Conservation (phyloP, 2,888 invertebrate species). For the Rutpela maculata region DNA sequence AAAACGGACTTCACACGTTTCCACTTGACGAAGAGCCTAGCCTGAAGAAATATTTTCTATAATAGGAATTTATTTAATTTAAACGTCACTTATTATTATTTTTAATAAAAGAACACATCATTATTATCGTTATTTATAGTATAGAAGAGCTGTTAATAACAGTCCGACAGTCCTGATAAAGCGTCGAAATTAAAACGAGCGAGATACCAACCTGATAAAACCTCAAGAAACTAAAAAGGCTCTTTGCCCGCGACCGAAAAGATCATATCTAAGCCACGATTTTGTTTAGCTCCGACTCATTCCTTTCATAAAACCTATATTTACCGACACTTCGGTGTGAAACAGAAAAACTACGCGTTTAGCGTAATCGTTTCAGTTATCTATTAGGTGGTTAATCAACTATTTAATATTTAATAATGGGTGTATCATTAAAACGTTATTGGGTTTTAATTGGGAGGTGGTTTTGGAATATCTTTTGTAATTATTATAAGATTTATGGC, state of each 20-base stretch:
- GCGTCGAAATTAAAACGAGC: slow-evolving; percentile 53
- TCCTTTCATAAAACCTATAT: slow-evolving; percentile 64
- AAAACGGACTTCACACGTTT: no score
- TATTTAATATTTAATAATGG: slow-evolving; percentile 59
- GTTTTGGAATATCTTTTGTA: slow-evolving; percentile 50
- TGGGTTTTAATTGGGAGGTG: slow-evolving; percentile 60
- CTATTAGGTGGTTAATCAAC: slow-evolving; percentile 56
- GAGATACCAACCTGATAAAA: slow-evolving; percentile 50
- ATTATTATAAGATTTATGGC: slow-evolving; percentile 51
- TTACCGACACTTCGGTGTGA: slow-evolving; percentile 65
- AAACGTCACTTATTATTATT: slow-evolving; percentile 16
- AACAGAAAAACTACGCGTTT: slow-evolving; percentile 65
- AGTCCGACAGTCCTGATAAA: slow-evolving; percentile 42
- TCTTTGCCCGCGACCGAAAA: slow-evolving; percentile 54
- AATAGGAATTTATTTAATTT: slow-evolving; percentile 7
- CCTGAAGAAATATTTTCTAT: not conserved
- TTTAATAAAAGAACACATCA: slow-evolving; percentile 31
- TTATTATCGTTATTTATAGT: slow-evolving; percentile 33
- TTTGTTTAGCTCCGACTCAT: slow-evolving; percentile 58
- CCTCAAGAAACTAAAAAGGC: slow-evolving; percentile 10
- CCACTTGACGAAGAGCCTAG: no score
- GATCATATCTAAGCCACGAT: slow-evolving; percentile 67
- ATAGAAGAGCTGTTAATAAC: slow-evolving; percentile 33
- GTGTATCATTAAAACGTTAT: slow-evolving; percentile 58
- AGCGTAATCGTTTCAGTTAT: slow-evolving; percentile 61